These are phyloP conservation scores for Palaemon carinicauda DNA, from an alignment of 1,140 invertebrate species.

Conservation along the genomic window DNA sequence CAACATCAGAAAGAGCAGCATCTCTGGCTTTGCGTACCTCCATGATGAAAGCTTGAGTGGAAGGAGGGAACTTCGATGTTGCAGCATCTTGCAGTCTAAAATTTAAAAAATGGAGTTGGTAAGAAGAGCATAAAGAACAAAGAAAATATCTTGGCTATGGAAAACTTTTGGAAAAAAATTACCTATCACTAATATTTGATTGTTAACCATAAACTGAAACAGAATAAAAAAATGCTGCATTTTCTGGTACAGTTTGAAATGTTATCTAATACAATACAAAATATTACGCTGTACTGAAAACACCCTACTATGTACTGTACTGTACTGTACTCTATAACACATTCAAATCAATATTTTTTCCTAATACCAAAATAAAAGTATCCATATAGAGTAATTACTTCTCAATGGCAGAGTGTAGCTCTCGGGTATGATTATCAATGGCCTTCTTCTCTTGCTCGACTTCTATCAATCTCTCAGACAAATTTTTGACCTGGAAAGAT, in stretches of 20 bases:
- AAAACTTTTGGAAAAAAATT: too few species aligned
- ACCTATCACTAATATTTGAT: too few species aligned
- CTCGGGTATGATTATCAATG: constrained; percentile 39
- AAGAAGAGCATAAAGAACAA: not conserved
- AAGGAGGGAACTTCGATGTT: constrained; percentile 45
- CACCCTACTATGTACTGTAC: too few species aligned
- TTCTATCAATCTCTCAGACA: constrained; percentile 22
- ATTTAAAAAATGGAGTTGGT: not conserved
- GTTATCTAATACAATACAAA: too few species aligned
- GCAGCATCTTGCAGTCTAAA: constrained; percentile 56
- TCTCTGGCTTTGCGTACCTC: constrained; percentile 58
- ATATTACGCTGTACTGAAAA: too few species aligned
- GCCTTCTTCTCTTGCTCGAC: constrained; percentile 34
- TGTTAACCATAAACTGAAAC: too few species aligned
- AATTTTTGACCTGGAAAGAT: constrained; percentile 12
- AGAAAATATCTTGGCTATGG: not conserved
- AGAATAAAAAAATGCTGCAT: too few species aligned
- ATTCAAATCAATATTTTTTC: too few species aligned
- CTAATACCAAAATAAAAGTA: not conserved
- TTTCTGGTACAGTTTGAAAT: too few species aligned
- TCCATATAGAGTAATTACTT: not conserved
- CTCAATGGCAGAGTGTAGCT: constrained; percentile 41
- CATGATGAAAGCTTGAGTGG: constrained; percentile 55
- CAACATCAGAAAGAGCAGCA: constrained; percentile 47
- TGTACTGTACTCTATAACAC: too few species aligned